phyloP scores from a whole-genome alignment of 2,113 vertebrate genomes.

The Podarcis muralis region DNA sequence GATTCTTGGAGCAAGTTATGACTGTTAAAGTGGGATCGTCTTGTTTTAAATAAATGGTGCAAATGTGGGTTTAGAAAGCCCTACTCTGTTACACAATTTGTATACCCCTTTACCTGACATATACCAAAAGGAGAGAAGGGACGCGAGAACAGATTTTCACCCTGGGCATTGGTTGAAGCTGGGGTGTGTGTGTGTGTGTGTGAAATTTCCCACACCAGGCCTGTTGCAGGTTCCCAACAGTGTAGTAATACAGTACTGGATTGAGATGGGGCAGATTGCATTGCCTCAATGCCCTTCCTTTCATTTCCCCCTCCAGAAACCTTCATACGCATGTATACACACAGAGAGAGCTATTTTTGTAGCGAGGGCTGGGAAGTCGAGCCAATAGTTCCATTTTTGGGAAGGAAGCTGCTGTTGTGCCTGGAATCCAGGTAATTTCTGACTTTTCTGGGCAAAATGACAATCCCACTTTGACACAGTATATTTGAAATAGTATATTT shows the following conservation, averaged over 20 bases:
- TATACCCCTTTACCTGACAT: not conserved
- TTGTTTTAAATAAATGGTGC: too few relatives aligned
- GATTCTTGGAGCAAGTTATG: too few relatives aligned
- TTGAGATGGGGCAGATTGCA: not conserved
- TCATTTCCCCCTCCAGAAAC: not conserved
- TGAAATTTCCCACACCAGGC: not conserved
- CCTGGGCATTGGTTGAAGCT: not conserved
- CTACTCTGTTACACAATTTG: not conserved
- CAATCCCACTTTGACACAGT: not conserved
- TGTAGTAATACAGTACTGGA: not conserved
- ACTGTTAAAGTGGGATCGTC: too few relatives aligned
- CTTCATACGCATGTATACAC: not conserved
- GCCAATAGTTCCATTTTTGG: not conserved
- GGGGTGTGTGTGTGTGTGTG: too few relatives aligned
- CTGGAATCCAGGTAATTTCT: conserved; percentile 6
- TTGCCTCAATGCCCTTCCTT: not conserved
- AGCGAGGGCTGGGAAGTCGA: not conserved
- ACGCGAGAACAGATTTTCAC: not conserved
- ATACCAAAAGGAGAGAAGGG: not conserved
- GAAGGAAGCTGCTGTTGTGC: not conserved
- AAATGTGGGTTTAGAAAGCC: not conserved
- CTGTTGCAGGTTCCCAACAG: not conserved
- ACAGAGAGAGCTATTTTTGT: not conserved
- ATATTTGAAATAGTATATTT: not conserved
- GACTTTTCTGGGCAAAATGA: not conserved